phyloP scores from a whole-genome alignment of 2,888 invertebrate genomes.

The Tetragonisca angustula region DNA sequence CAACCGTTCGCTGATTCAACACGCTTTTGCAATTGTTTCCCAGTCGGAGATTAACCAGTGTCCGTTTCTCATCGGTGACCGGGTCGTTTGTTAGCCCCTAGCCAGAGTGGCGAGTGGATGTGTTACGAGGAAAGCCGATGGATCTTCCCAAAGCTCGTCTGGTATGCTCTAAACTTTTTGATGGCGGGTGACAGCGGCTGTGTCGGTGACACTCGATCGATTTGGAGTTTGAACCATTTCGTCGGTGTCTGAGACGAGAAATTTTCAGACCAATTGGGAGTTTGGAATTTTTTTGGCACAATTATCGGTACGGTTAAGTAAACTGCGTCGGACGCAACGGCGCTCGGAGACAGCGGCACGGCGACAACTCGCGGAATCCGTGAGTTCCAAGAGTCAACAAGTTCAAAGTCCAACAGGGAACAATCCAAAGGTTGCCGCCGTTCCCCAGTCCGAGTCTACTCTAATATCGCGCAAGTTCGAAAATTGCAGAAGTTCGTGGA shows the following conservation, averaged over 20 bases:
- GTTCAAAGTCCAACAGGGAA: slow-evolving; percentile 33
- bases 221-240: background rate
- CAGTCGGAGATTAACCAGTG: slow-evolving; percentile 4
- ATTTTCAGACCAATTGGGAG: background rate
- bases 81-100: slow-evolving; percentile 3
- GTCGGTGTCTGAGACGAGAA: too few species aligned
- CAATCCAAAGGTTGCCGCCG: slow-evolving; percentile 24
- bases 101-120: background rate
- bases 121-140: slow-evolving; percentile 8
- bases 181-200: background rate
- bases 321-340: slow-evolving; percentile 1
- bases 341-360: background rate
- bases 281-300: too few species aligned
- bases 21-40: slow-evolving; percentile 18
- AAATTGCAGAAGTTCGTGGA: slow-evolving; percentile 36
- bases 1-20: background rate
- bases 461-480: slow-evolving; percentile 34
- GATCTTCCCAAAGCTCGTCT: slow-evolving; percentile 1
- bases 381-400: slow-evolving; percentile 15
- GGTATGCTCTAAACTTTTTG: background rate
- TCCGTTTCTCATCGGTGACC: slow-evolving; percentile 15
- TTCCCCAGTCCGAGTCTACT: slow-evolving; percentile 15
- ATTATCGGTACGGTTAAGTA: background rate
- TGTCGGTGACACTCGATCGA: too few species aligned
- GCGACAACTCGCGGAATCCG: background rate